Conservation (phyloP, 2,888 invertebrate species). For the Drosophila phalerata region DNA sequence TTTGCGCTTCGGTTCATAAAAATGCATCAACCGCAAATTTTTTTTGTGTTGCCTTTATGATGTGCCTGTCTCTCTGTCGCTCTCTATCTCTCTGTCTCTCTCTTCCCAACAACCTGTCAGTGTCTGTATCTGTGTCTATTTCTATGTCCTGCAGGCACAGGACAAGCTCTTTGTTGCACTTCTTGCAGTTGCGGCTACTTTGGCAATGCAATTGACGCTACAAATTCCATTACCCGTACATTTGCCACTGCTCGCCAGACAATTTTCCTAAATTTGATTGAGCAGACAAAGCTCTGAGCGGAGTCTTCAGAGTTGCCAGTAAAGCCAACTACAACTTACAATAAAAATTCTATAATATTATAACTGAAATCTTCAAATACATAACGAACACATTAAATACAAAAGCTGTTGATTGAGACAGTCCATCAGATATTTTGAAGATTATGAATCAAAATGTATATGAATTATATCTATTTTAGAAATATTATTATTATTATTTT, state of each 20-base stretch:
- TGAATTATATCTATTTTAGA: too few species aligned
- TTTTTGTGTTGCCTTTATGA: slow-evolving; percentile 58
- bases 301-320: neutral
- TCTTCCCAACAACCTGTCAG: neutral
- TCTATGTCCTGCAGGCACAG: slow-evolving; percentile 56
- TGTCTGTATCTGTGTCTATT: slow-evolving; percentile 17
- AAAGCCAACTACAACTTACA: slow-evolving; percentile 9
- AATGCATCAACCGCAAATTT: slow-evolving; percentile 73
- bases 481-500: too few species aligned
- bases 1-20: slow-evolving; percentile 63
- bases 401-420: neutral
- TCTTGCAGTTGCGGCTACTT: slow-evolving; percentile 64
- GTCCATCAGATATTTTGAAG: neutral
- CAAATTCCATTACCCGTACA: slow-evolving; percentile 66
- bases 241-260: slow-evolving; percentile 57
- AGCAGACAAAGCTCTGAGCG: slow-evolving; percentile 26
- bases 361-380: neutral
- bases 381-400: slow-evolving; percentile 5
- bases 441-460: neutral
- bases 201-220: slow-evolving; percentile 69
- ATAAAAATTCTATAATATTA: slow-evolving; percentile 14
- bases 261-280: slow-evolving; percentile 68
- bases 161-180: slow-evolving; percentile 53
- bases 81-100: neutral
- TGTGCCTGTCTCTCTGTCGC: slow-evolving; percentile 34